These are phyloP conservation scores for Triplophysa siluroides DNA, from an alignment of 2,113 vertebrate species.

Conservation along the genomic window DNA sequence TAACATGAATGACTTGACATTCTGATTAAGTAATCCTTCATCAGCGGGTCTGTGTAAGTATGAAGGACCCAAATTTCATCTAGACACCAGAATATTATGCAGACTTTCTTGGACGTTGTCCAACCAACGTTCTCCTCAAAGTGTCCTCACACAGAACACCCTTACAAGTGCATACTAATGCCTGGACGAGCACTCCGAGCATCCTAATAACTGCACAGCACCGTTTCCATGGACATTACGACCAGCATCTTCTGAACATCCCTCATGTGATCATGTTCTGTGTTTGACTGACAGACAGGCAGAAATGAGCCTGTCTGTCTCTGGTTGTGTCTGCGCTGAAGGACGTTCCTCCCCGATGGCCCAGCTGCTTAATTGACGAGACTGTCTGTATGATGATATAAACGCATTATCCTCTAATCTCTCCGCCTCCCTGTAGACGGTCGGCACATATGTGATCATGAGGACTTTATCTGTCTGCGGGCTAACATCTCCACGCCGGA, in stretches of 20 bases:
- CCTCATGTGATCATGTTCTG: not conserved
- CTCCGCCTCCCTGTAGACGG: slow-evolving; percentile 33
- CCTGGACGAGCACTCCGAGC: too few relatives aligned
- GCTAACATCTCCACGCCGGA: not conserved
- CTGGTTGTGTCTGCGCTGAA: slow-evolving; percentile 8
- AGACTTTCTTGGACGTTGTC: too few relatives aligned
- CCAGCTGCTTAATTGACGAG: slow-evolving; percentile 42
- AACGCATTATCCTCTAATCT: slow-evolving; percentile 46
- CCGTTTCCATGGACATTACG: not conserved
- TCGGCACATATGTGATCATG: slow-evolving; percentile 35
- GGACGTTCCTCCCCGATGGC: slow-evolving; percentile 23
- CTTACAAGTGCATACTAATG: too few relatives aligned
- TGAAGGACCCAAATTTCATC: too few relatives aligned
- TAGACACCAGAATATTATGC: too few relatives aligned
- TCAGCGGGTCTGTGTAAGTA: too few relatives aligned
- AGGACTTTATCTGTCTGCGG: not conserved
- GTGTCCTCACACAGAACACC: too few relatives aligned
- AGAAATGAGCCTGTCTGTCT: slow-evolving; percentile 8
- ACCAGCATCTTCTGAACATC: not conserved
- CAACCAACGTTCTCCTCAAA: too few relatives aligned
- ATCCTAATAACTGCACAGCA: too few relatives aligned
- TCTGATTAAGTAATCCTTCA: too few relatives aligned
- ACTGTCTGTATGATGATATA: slow-evolving; percentile 41
- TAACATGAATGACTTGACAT: too few relatives aligned
- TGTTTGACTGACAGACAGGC: slow-evolving; percentile 34